These are phyloP conservation scores for Falco biarmicus DNA, from an alignment of 2,797 vertebrate genomes.

Conservation along the genomic window DNA sequence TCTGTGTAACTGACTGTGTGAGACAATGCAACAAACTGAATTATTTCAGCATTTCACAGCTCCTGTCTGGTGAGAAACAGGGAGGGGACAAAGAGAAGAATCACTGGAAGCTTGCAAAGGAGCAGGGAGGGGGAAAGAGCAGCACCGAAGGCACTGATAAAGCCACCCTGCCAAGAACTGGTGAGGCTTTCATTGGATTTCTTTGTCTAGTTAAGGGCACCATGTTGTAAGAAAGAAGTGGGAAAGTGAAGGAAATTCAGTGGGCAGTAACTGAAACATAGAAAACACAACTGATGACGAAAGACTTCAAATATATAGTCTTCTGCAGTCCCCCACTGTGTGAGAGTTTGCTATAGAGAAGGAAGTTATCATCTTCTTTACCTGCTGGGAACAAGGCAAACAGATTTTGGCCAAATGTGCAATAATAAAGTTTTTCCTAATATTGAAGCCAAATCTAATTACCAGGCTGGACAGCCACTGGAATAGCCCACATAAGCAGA, in stretches of 20 bases:
- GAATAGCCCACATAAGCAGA: neutral
- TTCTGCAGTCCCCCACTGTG: neutral
- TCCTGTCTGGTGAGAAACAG: neutral
- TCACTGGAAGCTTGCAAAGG: neutral
- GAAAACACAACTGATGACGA: fast-evolving
- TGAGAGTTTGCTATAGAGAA: neutral
- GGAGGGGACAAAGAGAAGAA: neutral
- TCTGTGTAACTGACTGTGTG: neutral
- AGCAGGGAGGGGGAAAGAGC: neutral
- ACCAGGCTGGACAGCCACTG: neutral
- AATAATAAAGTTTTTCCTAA: neutral
- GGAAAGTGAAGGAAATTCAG: neutral
- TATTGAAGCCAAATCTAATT: neutral
- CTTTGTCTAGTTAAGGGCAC: neutral
- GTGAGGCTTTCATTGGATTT: neutral
- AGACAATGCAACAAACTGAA: neutral
- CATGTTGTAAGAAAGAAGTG: fast-evolving
- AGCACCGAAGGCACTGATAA: neutral
- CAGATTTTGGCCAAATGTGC: neutral
- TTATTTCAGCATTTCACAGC: neutral
- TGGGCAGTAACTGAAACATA: fast-evolving
- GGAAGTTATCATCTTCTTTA: neutral
- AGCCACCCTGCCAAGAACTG: neutral
- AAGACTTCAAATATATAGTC: neutral
- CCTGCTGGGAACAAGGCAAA: neutral